Conservation (phyloP, 2,797 vertebrate species). For the Eulemur albifrons region DNA sequence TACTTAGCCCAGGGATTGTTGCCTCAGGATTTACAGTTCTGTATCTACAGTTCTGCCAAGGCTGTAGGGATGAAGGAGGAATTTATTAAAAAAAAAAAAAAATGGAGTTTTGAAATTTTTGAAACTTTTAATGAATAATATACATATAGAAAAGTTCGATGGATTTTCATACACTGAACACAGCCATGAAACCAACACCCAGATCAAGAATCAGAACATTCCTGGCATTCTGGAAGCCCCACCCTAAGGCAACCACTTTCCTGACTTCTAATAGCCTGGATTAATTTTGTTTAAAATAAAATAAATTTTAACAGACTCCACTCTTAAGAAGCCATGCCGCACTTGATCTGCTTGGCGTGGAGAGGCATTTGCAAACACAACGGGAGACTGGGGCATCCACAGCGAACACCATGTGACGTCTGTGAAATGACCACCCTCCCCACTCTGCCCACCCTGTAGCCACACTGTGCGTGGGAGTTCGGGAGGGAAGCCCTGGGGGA, state of each 20-base stretch:
- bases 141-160: neutral
- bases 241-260: neutral
- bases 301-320: neutral
- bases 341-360: neutral
- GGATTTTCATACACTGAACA: neutral
- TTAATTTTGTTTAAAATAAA: neutral
- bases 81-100: neutral
- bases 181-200: neutral
- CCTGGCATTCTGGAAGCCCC: neutral
- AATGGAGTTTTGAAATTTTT: neutral
- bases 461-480: neutral
- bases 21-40: neutral
- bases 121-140: neutral
- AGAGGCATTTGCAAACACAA: neutral
- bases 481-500: neutral
- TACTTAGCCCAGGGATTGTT: neutral
- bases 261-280: neutral
- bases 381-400: neutral
- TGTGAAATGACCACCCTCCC: neutral
- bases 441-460: neutral
- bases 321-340: neutral
- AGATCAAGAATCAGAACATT: neutral
- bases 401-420: no score
- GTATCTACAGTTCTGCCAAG: neutral
- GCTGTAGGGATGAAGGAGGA: neutral